These are phyloP conservation scores for Grammomys dolichurus DNA, from an alignment of 2,113 vertebrate genomes.

Conservation along the genomic window DNA sequence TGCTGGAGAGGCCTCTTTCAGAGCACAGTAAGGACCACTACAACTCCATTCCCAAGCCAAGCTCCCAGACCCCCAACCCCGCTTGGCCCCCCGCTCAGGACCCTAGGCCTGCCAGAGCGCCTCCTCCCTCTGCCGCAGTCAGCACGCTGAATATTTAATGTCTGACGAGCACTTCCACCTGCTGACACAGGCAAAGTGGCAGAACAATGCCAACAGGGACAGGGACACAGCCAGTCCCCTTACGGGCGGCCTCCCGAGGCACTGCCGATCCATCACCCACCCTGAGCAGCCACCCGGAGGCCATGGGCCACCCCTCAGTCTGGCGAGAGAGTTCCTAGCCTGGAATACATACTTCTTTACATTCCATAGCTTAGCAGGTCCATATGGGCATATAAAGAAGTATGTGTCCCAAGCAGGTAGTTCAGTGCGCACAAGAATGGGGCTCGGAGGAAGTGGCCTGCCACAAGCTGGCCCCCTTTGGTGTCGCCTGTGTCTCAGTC, in stretches of 20 bases:
- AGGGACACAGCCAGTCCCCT: constrained; percentile 90
- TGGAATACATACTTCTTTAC: constrained; percentile 99
- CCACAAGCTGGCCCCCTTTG: not conserved
- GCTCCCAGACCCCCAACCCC: constrained; percentile 14
- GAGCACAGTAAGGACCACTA: not conserved
- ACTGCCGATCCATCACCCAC: constrained; percentile 55
- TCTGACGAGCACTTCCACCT: constrained; percentile 98
- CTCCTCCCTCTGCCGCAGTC: constrained; percentile 93
- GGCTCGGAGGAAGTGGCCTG: not conserved
- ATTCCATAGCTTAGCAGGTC: constrained; percentile 99
- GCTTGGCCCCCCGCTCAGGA: constrained; percentile 33
- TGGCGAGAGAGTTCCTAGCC: constrained; percentile 89
- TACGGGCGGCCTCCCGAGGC: constrained; percentile 82
- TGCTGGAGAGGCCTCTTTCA: not conserved
- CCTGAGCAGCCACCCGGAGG: constrained; percentile 21
- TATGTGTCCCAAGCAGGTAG: constrained; percentile 97
- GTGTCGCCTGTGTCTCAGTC: not conserved
- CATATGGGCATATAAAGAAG: constrained; percentile 99
- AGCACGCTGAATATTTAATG: constrained; percentile 99
- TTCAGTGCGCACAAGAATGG: constrained; percentile 77
- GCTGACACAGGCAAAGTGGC: constrained; percentile 99
- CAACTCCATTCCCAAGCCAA: not conserved
- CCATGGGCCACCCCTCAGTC: constrained; percentile 73
- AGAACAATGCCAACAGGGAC: constrained; percentile 94
- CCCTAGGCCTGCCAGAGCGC: constrained; percentile 85